A percentile compares a stretch with the other conserved stretches of the same genome.
These are phyloP conservation scores for Dryadula phaetusa DNA, from an alignment of 2,888 invertebrate genomes.

Conservation along the genomic window DNA sequence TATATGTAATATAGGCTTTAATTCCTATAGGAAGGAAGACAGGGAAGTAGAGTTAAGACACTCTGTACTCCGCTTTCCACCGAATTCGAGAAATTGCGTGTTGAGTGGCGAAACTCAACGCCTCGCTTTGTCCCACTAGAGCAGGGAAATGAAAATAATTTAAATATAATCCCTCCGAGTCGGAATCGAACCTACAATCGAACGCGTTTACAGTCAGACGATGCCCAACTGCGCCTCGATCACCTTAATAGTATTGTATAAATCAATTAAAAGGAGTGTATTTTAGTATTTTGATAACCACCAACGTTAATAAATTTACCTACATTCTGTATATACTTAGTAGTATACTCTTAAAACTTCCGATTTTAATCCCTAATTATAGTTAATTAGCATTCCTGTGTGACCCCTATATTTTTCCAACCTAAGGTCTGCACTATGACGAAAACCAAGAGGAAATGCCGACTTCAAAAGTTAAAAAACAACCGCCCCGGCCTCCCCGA, in stretches of 20 bases:
- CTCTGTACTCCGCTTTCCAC: too few relatives aligned
- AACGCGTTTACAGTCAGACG: too few relatives aligned
- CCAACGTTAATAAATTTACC: neutral
- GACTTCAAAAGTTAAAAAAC: conserved; percentile 73
- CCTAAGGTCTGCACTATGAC: conserved; percentile 92
- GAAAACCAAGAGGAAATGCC: conserved; percentile 85
- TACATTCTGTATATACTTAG: conserved; percentile 23
- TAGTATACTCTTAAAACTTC: neutral
- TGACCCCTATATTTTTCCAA: conserved; percentile 46
- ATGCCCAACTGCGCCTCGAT: too few relatives aligned
- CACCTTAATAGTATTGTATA: neutral
- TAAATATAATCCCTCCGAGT: too few relatives aligned
- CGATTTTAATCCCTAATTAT: neutral
- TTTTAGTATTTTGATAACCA: conserved; percentile 1
- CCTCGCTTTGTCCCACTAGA: too few relatives aligned
- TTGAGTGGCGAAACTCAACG: too few relatives aligned
- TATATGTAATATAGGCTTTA: too few relatives aligned
- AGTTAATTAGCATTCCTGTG: conserved; percentile 23
- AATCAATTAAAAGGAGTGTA: neutral
- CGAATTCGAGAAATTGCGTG: too few relatives aligned
- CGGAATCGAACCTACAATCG: too few relatives aligned
- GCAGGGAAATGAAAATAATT: too few relatives aligned
- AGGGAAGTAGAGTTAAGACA: too few relatives aligned
- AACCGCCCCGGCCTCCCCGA: conserved; percentile 89
- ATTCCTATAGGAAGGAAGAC: too few relatives aligned